Base-by-base conservation (phyloP, 2,797 vertebrate genomes). In the Xenops minutus region DNA sequence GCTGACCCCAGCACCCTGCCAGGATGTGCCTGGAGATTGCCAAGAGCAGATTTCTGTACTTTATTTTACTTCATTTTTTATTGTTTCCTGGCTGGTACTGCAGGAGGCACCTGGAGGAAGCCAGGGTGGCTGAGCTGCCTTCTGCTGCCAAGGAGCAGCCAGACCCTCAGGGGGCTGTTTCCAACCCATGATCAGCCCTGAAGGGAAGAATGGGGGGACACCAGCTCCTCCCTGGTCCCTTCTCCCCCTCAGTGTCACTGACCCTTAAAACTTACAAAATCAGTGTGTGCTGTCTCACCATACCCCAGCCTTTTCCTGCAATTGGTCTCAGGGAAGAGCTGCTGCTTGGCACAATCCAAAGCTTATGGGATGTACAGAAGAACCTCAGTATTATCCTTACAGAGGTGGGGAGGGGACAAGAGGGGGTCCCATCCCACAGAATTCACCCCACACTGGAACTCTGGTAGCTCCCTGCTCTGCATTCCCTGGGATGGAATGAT, bases 241-340 rank as follows among this genome's bases (percentile, higher is more conserved):
- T 62, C n/a, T 51, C 4, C 19, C 21, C 12, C 12, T 5, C 2
- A 0, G 2, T 27, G 15, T 12, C 21, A 23, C 39, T 59, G 23
- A 61, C 17, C 11, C 20, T 3, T 23, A 48, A 58, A 36, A 7
- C 4, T 48, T 41, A 56, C 44, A 48, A 20, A 80, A 39, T 12
- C 6, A 21, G 14, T 2, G 1, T 46, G 14, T 18, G 7, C 1
- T 11, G 21, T 13, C 44, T 63, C 0, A 0, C 18, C 69, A 10
- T 12, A 24, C 2, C 56, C 44, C 4, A 0, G 46, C 26, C 71
- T 78, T 68, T n/a, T 39, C 26, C 61, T 54, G 39, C 43, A 46
- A 20, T 5, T 58, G 37, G 19, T 58, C 6, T 59, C 3, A 12
- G 27, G 41, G 34, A 82, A 66, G 23, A 71, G 27, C 51, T 81